Evolutionary conservation across 2,113 vertebrate species (phyloP), one percentile per base, ranked within the genome.

Genomic region (Microtus richardsoni): DNA sequence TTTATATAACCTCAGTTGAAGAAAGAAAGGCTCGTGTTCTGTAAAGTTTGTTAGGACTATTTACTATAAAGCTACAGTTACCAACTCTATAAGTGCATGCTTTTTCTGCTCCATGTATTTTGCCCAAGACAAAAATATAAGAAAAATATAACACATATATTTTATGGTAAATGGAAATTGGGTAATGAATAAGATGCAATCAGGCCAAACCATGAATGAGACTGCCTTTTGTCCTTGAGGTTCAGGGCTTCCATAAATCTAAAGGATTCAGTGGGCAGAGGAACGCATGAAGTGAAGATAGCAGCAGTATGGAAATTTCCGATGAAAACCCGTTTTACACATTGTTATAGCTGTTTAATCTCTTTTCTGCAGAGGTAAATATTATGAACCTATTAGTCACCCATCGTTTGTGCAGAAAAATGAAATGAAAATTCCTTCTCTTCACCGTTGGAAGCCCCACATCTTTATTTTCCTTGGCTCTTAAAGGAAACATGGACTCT

Each of bases 91-190:
- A 58, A 91, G 71, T 44, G 47, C 2, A n/a, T 30, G 47, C 7
- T 90, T 94, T 5, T 7, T 60, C 5, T n/a, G 85, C 4, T 92
- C 44, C 92, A 6, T 8, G 10, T 77, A 49, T 5, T 79, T 92
- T 96, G 82, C 28, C 16, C 41, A 41, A 87, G 36, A 90, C 17
- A 93, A n/a, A 79, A 94, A 70, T 84, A 36, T 88, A 22, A 74
- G 21, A 47, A 88, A 93, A 77, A 77, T 91, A 54, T 33, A 82
- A 60, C 36, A 21, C 52, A 94, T 13, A 60, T 41, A 92, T 68
- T 68, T 94, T 52, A 9, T 68, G 13, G 12, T 62, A 62, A 93
- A 84, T 26, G 47, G 2, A 33, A 30, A 75, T 33, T 79, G 16
- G 12, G 3, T 8, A 17, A 62, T 44, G 85, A 89, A 93, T 68